Evolutionary conservation across 2,113 vertebrate species (phyloP).

Genomic region (Aphyosemion australe): DNA sequence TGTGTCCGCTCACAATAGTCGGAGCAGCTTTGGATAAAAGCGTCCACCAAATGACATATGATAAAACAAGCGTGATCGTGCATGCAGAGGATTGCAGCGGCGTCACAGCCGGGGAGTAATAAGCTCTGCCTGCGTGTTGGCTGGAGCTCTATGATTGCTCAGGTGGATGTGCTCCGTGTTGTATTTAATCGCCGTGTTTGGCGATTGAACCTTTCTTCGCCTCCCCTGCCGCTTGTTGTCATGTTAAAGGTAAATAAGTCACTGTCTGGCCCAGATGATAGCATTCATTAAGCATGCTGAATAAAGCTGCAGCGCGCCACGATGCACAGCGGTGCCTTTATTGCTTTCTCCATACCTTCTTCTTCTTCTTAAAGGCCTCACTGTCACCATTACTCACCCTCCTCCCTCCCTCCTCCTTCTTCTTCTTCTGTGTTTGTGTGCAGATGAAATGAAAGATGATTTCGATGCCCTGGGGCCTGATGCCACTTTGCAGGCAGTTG

Average conservation of each 20-base stretch:
- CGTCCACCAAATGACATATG: constrained; percentile 60
- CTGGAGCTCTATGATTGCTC: constrained; percentile 72
- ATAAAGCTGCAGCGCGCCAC: constrained; percentile 79
- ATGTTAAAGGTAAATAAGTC: constrained; percentile 91
- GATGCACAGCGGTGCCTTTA: constrained; percentile 72
- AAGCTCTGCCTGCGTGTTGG: constrained; percentile 59
- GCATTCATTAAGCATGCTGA: constrained; percentile 83
- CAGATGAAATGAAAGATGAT: constrained; percentile 99
- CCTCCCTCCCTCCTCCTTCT: not conserved
- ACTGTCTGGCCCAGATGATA: constrained; percentile 78
- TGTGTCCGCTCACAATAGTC: constrained; percentile 27
- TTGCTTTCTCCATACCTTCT: constrained; percentile 53
- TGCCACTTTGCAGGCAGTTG: constrained; percentile 85
- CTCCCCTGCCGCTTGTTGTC: constrained; percentile 79
- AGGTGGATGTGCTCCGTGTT: constrained; percentile 70
- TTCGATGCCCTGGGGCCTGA: constrained; percentile 95
- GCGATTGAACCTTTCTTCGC: constrained; percentile 46
- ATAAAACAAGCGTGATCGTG: constrained; percentile 63
- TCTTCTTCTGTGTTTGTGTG: constrained; percentile 59
- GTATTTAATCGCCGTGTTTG: constrained; percentile 75
- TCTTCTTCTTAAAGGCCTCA: constrained; percentile 50
- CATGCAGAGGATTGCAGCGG: constrained; percentile 61
- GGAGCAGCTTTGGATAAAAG: constrained; percentile 47
- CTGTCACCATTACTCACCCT: constrained; percentile 47
- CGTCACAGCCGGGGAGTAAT: constrained; percentile 70